A percentile compares a stretch with the other conserved stretches of the same genome.
Conservation (phyloP, 2,113 vertebrate species). For the Colossoma macropomum region DNA sequence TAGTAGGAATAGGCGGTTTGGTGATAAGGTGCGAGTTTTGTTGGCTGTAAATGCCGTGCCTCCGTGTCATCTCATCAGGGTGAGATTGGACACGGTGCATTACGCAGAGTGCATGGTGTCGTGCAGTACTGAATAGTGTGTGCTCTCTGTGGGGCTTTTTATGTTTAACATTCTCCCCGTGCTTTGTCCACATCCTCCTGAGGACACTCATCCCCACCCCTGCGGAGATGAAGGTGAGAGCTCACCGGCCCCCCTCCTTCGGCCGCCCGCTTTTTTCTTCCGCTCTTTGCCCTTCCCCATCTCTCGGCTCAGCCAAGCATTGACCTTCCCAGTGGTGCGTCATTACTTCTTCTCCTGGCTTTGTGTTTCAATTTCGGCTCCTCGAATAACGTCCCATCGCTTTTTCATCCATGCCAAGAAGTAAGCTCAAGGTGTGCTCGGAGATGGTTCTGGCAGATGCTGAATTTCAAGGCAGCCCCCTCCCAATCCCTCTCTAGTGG, state of each 20-base stretch:
- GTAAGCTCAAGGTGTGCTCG: constrained; percentile 14
- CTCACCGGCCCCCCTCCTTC: constrained; percentile 49
- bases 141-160: constrained; percentile 34
- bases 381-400: constrained; percentile 2
- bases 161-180: constrained; percentile 56
- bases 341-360: constrained; percentile 42
- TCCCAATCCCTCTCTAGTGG: neutral
- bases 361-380: constrained; percentile 49
- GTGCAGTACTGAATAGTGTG: constrained; percentile 11
- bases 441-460: constrained; percentile 33
- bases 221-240: constrained; percentile 55
- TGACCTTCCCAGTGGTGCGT: constrained; percentile 49
- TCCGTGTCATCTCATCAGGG: constrained; percentile 21
- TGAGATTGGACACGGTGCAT: constrained; percentile 40
- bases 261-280: constrained; percentile 24
- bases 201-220: constrained; percentile 51
- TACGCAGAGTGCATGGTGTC: constrained; percentile 30
- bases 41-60: constrained; percentile 12
- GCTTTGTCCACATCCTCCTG: constrained; percentile 40
- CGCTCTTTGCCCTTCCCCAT: constrained; percentile 40
- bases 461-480: neutral
- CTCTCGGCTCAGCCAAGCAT: constrained; percentile 53
- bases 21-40: neutral
- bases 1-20: neutral
- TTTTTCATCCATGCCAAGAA: constrained; percentile 24